Base-by-base conservation (phyloP, 1,140 invertebrate genomes). In the Stegodyphus mimosarum region DNA sequence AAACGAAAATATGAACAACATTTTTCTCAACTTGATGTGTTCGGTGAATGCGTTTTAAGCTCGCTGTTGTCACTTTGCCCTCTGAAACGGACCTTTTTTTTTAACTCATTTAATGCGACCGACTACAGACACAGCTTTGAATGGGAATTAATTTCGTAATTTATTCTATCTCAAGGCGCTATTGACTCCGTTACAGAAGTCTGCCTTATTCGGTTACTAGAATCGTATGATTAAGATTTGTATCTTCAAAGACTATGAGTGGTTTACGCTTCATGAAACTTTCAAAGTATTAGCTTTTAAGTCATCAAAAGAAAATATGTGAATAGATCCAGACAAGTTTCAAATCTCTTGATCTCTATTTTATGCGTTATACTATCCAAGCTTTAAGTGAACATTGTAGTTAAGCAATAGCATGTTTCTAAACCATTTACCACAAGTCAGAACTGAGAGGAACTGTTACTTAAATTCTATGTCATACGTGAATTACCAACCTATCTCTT, bases 1-100 rank as follows among this genome's bases (percentile, higher is more conserved):
- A 55, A 66, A 72, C 17, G 67, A 83, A 83, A 83, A 72, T 81
- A 63, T 18, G 17, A n/a, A 75, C 33, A 33, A 33, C 10, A 75
- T 49, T 81, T 81, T 81, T 81, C 52, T 18, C 69, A 81, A 63
- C 49, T 70, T 66, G 50, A 51, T 66, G 33, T 33, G 66, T 17
- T 69, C 66, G 17, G 17, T 69, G 11, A n/a, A 60, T 67, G 11
- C 64, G 64, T 67, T 67, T 67, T n/a, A 67, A 67, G 64, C 7
- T 17, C 7, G 64, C n/a, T 67, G 64, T 67, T 17, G 10, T 67
- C 64, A 60, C 55, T 60, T 60, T 15, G 55, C 64, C 64, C 7
- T 33, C 33, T 33, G 33, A 33, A 33, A 33, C 33, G 33, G 33
- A 33, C 33, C 33, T 33, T 33, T 33, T 17, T 11, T 67, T 67